Conservation (phyloP, 2,888 invertebrate species). For the Patella depressa region DNA sequence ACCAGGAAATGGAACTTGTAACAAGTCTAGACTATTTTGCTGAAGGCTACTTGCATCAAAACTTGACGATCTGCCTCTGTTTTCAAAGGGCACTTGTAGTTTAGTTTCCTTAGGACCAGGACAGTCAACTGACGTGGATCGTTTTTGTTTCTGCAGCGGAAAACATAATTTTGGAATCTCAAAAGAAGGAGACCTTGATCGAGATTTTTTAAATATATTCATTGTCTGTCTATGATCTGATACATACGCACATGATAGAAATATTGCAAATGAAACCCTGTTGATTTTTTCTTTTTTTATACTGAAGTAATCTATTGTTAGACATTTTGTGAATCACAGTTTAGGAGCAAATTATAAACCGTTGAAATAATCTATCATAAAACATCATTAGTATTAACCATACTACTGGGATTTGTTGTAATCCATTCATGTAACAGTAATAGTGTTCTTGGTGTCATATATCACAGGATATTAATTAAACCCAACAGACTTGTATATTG, state of each 20-base stretch:
- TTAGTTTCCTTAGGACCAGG: conserved; percentile 20
- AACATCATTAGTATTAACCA: too few species aligned
- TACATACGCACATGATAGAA: neutral
- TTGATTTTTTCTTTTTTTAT: neutral
- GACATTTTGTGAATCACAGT: too few species aligned
- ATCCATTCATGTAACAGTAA: too few species aligned
- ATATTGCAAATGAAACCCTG: neutral
- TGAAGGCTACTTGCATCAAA: conserved; percentile 61
- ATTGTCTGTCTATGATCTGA: conserved; percentile 27
- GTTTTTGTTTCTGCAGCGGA: conserved; percentile 45
- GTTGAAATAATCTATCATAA: too few species aligned
- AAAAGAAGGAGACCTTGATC: conserved; percentile 57
- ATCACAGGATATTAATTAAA: too few species aligned
- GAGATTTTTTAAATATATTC: conserved; percentile 58
- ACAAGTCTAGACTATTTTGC: conserved; percentile 27
- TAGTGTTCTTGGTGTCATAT: too few species aligned
- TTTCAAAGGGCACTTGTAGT: conserved; percentile 52
- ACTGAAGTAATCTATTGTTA: neutral
- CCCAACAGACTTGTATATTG: too few species aligned
- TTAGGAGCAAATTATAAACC: too few species aligned
- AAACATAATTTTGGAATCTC: conserved; percentile 62
- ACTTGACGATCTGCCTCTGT: conserved; percentile 58
- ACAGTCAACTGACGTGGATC: conserved; percentile 43
- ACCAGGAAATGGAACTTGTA: conserved; percentile 28
- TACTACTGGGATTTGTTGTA: too few species aligned